Base-by-base conservation (phyloP, 1,140 invertebrate species). In the Macrobrachium nipponense region DNA sequence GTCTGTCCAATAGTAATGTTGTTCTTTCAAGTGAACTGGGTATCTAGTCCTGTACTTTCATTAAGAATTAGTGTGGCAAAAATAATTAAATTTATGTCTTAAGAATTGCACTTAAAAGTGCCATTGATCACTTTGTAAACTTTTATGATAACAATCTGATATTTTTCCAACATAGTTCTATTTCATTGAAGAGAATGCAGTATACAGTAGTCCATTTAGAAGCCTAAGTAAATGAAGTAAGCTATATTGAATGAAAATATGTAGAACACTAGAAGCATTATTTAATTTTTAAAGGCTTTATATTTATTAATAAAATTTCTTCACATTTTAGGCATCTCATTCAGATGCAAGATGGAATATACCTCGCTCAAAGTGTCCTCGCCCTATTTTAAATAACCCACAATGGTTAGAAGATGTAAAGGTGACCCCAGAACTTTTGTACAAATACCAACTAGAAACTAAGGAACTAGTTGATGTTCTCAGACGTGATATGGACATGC, bases 381-480 rank as follows among this genome's bases (percentile, higher is more conserved):
- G 81, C 36, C 88, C 88, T 2, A 81, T 87, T 14, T 87, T 89
- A 58, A 91, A 92, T 89, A 93, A 93, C 60, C 94, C 94, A 0
- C 92, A 94, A 12, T 95, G 94, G 94, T 90, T 94, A 89, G 93
- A 95, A 77, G 91, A 93, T 61, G 93, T 95, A 0, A 90, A 92
- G 14, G 90, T 94, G 27, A 95, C 94, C 2, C 92, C 94, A 11
- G 94, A 95, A 86, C 90, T 95, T 11, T 93, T 95, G 6, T 95
- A 94, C 87, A 92, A 93, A 72, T 96, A 95, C 89, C 94, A 95
- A 91, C 91, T 95, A 60, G 89, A 91, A 20, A 91, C 92, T 0
- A 93, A 93, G 87, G 92, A 92, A 7, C 85, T 95, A 58, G 92
- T 93, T n/a, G 94, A 95, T 75, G 93, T 95, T 2, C 91, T 96